Conservation (phyloP, 2,888 invertebrate species). For the Ommatoiulus sabulosus region DNA sequence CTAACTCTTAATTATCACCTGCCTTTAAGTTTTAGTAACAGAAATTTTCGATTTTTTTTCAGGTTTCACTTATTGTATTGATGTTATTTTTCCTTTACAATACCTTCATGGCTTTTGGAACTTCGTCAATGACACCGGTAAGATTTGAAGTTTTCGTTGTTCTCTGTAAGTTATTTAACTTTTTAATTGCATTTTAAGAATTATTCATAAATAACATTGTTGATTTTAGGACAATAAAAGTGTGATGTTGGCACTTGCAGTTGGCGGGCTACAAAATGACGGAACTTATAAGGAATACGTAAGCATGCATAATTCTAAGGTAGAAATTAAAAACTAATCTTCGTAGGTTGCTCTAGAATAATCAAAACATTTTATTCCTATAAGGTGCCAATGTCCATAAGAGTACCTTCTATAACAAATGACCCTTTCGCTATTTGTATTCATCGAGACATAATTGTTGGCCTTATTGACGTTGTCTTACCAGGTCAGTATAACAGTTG, state of each 20-base stretch:
- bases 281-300: background rate
- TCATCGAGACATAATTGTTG: background rate
- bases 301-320: background rate
- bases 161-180: background rate
- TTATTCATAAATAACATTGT: background rate
- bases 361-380: background rate
- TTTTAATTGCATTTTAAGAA: background rate
- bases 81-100: conserved; percentile 21
- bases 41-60: background rate
- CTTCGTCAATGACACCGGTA: conserved; percentile 37
- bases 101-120: conserved; percentile 38
- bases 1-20: background rate
- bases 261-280: background rate
- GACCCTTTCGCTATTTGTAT: conserved; percentile 45
- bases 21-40: background rate
- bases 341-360: background rate
- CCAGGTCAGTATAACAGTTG: conserved; percentile 27
- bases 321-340: no score
- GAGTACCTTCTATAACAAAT: conserved; percentile 32
- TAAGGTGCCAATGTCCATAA: conserved; percentile 42
- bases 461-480: conserved; percentile 42
- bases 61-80: background rate
- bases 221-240: background rate
- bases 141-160: background rate
- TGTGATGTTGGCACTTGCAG: background rate